Base-by-base conservation (phyloP, 2,888 invertebrate genomes). In the Calliopum simillimum region DNA sequence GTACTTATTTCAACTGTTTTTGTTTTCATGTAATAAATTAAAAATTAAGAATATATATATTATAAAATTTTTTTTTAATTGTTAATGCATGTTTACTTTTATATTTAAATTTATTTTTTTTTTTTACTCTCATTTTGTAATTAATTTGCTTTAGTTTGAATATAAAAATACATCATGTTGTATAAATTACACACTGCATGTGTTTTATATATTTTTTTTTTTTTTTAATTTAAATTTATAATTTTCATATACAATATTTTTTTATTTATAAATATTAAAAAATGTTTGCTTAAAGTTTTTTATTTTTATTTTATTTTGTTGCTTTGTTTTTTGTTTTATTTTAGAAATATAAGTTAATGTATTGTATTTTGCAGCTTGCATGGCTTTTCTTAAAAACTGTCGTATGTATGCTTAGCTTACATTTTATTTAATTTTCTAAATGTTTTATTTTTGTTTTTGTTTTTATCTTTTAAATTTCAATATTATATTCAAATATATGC, bases 161-260 rank as follows among this genome's bases (percentile, higher is more conserved):
- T 81, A 81, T 73, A 80, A 80, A 80, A 81, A 81, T 81, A 80
- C 77, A 76, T 75, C 76, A 76, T 78, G 56, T 56, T 23, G 8
- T 74, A 76, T 76, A 74, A 73, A 47, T n/a, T 74, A 73, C 70
- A 56, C 65, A 19, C 19, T 49, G 46, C 46, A 46, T 49, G 5
- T 49, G 8, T 49, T 46, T 46, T 14, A 12, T 6, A 1, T 19
- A 5, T 19, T 49, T 8, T 16, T 49, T 49, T 49, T 19, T 11
- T 19, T 49, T 16, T 4, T 8, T 6, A 16, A 49, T 16, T 49
- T 2, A 49, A n/a, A 49, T 49, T 49, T 49, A 19, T 49, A 49
- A 49, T 19, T 25, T 25, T 56, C 55, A 66, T 73, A 33, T 33
- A 33, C 33, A 33, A 33, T 33, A 6, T 6, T 33, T 6, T 33